phyloP scores from a whole-genome alignment of 2,113 vertebrate genomes.

The Lasiurus cinereus region DNA sequence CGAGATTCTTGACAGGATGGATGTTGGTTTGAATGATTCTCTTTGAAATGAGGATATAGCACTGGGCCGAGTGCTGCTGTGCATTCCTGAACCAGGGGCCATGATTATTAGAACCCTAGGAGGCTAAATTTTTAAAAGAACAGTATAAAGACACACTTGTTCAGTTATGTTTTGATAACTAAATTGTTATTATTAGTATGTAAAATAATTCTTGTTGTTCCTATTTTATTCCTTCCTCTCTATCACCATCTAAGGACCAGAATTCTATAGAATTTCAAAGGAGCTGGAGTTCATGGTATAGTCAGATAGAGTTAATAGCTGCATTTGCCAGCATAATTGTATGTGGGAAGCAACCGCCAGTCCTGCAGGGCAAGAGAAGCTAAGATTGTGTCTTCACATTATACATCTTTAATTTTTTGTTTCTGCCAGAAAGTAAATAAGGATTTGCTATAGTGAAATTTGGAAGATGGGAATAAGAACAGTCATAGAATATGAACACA shows the following conservation, averaged over 20 bases:
- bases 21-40: constrained; percentile 91
- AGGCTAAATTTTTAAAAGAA: constrained; percentile 87
- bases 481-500: constrained; percentile 71
- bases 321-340: constrained; percentile 73
- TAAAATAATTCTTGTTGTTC: constrained; percentile 87
- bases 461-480: constrained; percentile 66
- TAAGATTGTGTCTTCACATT: constrained; percentile 80
- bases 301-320: constrained; percentile 77
- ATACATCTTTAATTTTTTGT: constrained; percentile 84
- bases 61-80: constrained; percentile 82
- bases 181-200: constrained; percentile 88
- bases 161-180: constrained; percentile 88
- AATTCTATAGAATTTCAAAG: constrained; percentile 84
- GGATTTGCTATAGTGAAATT: constrained; percentile 72
- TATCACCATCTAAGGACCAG: constrained; percentile 79
- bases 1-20: constrained; percentile 88
- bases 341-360: constrained; percentile 65
- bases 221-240: constrained; percentile 79
- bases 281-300: background rate
- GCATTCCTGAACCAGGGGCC: constrained; percentile 87
- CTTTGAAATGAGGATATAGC: constrained; percentile 92
- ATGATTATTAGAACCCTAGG: constrained; percentile 87
- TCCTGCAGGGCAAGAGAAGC: constrained; percentile 77
- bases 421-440: constrained; percentile 83
- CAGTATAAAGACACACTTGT: constrained; percentile 85